phyloP scores from a whole-genome alignment of 1,140 invertebrate genomes.

The Schlechtendalia chinensis region DNA sequence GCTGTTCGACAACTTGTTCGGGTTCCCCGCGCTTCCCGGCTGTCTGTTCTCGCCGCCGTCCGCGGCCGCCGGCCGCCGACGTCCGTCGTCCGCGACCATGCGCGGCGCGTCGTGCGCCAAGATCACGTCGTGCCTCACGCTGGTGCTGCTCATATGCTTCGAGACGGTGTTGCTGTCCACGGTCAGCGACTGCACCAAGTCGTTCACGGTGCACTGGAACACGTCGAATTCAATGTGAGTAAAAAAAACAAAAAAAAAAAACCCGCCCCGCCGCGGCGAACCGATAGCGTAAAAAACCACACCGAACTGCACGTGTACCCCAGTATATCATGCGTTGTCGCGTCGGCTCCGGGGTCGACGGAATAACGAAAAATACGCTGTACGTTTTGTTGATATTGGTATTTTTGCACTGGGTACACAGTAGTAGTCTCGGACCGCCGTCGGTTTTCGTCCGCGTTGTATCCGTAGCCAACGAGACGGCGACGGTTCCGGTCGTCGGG shows the following conservation, averaged over 20 bases:
- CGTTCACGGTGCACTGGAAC: constrained; percentile 83
- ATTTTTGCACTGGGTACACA: constrained; percentile 41
- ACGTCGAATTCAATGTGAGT: constrained; percentile 78
- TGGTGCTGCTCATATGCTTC: constrained; percentile 72
- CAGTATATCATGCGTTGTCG: constrained; percentile 17
- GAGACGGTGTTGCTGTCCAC: constrained; percentile 73
- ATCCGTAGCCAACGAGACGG: too few species aligned
- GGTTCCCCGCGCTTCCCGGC: constrained; percentile 25
- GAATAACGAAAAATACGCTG: neutral
- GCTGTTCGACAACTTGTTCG: constrained; percentile 42
- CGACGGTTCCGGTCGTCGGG: too few species aligned
- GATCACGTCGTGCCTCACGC: constrained; percentile 64
- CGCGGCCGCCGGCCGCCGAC: neutral
- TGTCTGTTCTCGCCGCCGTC: constrained; percentile 25
- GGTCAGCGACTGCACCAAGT: constrained; percentile 75
- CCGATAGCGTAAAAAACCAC: too few species aligned
- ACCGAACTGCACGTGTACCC: constrained; percentile 28
- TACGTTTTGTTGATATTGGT: neutral
- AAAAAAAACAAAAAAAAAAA: neutral
- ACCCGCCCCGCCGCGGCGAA: too few species aligned
- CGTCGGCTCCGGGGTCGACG: neutral
- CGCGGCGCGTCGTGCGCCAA: constrained; percentile 54
- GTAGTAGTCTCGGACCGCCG: constrained; percentile 14
- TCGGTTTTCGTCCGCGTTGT: too few species aligned
- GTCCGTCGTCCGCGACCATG: neutral